Base-by-base conservation (phyloP, 2,888 invertebrate species). In the Drosophila nr. fundita region DNA sequence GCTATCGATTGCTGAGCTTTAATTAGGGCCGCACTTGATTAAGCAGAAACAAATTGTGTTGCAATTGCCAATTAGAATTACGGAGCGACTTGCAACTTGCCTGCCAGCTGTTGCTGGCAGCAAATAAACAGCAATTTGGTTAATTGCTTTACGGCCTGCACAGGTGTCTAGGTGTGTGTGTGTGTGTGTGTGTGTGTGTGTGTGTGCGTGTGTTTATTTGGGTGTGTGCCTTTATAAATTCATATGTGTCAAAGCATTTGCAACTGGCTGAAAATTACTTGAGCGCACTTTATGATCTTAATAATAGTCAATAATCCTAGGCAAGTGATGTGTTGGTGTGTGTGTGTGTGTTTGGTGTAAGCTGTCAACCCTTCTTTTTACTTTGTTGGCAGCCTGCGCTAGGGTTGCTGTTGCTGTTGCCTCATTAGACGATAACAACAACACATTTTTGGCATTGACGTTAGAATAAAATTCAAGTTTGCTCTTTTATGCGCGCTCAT, bases 401-500 rank as follows among this genome's bases (percentile, higher is more conserved):
- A 29, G 68, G 55, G 65, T 65, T 65, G 55, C 52, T 60, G 65
- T 65, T 65, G 55, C 52, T 60, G 61, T 52, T 66, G 80, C 89
- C 87, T 87, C 87, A 87, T 87, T 87, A 87, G 87, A 75, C 59
- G 76, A 40, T 69, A 54, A 70, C 78, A 67, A 48, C 70, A 57
- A 81, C 73, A 84, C 53, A 21, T 24, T 72, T 69, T 71, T 68
- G 71, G 70, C 89, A 70, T 82, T 79, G 70, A 81, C 70, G 75
- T 67, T 64, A 42, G 69, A 91, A 91, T 91, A 92, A 92, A 91
- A 91, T 79, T 85, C 79, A 83, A 85, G 84, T 90, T 91, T 91
- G 57, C 30, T 89, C 88, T 91, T 92, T 92, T 91, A 91, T 91
- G 90, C 69, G 72, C 75, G 90, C 90, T 83, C 92, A 89, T 92